phyloP scores from a whole-genome alignment of 2,888 invertebrate genomes.

The Pemphredon lugubris region DNA sequence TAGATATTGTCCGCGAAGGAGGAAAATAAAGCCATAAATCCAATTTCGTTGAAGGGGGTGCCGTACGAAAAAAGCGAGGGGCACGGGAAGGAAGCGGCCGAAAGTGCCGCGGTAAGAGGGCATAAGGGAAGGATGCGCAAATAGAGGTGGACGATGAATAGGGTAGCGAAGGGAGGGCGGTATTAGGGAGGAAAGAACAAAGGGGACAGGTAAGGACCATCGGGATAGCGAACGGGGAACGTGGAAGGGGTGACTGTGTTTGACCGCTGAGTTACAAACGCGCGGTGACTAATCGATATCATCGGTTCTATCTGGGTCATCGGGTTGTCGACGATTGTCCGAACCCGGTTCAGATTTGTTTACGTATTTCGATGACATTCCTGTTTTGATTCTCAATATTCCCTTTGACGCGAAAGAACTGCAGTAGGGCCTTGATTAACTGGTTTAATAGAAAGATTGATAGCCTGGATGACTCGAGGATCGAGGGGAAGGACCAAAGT shows the following conservation, averaged over 20 bases:
- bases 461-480: no score
- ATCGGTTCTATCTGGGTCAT: conserved; percentile 59
- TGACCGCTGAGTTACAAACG: conserved; percentile 47
- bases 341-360: conserved; percentile 16
- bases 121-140: conserved; percentile 2
- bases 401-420: no score
- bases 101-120: conserved; percentile 6
- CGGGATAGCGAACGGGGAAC: conserved; percentile 4
- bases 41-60: conserved; percentile 54
- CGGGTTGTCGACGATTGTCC: conserved; percentile 50
- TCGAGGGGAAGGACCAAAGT: no score
- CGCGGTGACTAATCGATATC: conserved; percentile 59
- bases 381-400: neutral
- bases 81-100: conserved; percentile 6
- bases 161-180: neutral
- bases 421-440: no score
- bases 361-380: conserved; percentile 6
- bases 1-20: conserved; percentile 62
- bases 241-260: conserved; percentile 25
- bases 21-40: conserved; percentile 68
- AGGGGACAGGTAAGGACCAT: conserved; percentile 7
- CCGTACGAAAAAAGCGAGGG: conserved; percentile 22
- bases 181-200: conserved; percentile 9
- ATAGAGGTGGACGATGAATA: conserved; percentile 17
- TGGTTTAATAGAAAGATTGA: no score